Conservation (phyloP, 2,113 vertebrate species). For the Semicossyphus pulcher region DNA sequence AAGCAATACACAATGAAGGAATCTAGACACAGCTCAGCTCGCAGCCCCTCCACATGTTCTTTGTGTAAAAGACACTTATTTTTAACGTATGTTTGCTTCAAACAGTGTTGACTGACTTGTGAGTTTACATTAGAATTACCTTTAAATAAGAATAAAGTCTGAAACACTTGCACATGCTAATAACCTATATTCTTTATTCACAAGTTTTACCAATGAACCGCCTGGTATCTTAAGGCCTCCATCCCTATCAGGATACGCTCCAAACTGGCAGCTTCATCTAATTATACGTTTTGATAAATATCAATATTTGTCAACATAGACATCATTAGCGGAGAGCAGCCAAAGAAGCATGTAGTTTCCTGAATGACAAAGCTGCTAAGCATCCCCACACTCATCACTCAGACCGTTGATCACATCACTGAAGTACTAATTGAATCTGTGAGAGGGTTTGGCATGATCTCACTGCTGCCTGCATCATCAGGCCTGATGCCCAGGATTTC, state of each 20-base stretch:
- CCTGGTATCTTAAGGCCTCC: not conserved
- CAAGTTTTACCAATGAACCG: not conserved
- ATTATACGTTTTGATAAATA: not conserved
- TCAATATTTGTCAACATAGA: not conserved
- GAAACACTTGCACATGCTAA: no score
- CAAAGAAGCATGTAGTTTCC: slow-evolving; percentile 9
- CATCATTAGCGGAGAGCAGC: not conserved
- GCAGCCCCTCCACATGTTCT: not conserved
- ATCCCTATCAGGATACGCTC: not conserved
- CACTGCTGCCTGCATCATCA: slow-evolving; percentile 55
- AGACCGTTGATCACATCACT: slow-evolving; percentile 59
- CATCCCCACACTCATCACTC: slow-evolving; percentile 2
- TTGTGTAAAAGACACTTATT: not conserved
- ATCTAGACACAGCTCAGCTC: not conserved
- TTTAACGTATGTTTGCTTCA: not conserved
- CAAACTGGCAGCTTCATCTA: not conserved
- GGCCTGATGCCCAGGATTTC: slow-evolving; percentile 10
- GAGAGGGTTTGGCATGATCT: slow-evolving; percentile 61
- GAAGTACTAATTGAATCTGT: slow-evolving; percentile 59
- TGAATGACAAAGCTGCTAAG: slow-evolving; percentile 4
- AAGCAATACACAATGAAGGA: no score
- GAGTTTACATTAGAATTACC: no score
- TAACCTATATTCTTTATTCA: no score
- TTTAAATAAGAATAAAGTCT: no score
- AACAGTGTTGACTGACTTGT: not conserved